Evolutionary conservation across 1,140 invertebrate species (phyloP).

Genomic region (Scaptomyza pallida): DNA sequence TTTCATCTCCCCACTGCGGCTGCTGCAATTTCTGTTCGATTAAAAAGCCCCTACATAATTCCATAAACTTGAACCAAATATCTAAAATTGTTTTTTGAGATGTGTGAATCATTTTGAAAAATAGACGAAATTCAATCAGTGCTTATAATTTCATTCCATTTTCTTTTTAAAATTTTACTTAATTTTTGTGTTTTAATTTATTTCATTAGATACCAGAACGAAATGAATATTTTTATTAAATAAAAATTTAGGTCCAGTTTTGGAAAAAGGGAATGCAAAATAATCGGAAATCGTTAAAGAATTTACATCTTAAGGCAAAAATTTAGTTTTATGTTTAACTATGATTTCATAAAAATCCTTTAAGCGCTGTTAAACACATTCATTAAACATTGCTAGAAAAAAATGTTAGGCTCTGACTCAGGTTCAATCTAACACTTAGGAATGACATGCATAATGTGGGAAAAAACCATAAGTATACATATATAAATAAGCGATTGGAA

Average conservation of each 20-base stretch:
- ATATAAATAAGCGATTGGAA: conserved; percentile 23
- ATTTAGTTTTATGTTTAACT: no score
- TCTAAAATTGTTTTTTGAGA: no score
- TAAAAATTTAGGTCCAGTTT: not conserved
- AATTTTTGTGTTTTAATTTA: no score
- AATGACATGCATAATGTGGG: conserved; percentile 8
- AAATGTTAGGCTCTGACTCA: not conserved
- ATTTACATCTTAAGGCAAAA: no score
- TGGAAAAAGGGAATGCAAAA: no score
- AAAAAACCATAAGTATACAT: not conserved
- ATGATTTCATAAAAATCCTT: no score
- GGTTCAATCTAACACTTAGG: not conserved
- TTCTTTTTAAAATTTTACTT: no score
- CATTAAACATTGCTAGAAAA: not conserved
- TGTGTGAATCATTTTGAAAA: no score
- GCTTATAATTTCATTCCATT: no score
- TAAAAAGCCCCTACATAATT: not conserved
- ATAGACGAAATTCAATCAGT: no score
- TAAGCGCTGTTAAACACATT: not conserved
- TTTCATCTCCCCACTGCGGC: not conserved
- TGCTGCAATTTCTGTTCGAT: conserved; percentile 19
- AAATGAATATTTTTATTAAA: not conserved
- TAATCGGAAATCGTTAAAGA: no score
- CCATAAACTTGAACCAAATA: not conserved
- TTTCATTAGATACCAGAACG: not conserved